A percentile compares a stretch with the other conserved stretches of the same genome.
Conservation (phyloP, 2,888 invertebrate species). For the Drosophila conformis region DNA sequence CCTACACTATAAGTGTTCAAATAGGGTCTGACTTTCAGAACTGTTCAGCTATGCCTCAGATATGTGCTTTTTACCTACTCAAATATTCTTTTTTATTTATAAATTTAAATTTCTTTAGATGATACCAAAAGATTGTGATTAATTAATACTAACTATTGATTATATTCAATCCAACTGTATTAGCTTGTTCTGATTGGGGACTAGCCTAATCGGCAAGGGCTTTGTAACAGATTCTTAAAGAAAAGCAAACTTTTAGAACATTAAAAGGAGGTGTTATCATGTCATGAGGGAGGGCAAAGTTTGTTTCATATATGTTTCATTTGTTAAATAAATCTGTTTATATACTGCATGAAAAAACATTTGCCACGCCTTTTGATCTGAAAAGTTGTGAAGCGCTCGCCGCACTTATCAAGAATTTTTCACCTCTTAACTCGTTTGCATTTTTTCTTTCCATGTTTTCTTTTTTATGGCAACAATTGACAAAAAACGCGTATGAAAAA, state of each 20-base stretch:
- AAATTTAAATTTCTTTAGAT: background rate
- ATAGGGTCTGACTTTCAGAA: background rate
- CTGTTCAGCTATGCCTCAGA: background rate
- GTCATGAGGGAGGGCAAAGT: background rate
- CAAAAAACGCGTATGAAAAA: slow-evolving; percentile 24
- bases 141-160: background rate
- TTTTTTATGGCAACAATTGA: slow-evolving; percentile 25
- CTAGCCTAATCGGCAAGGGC: background rate
- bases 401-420: slow-evolving; percentile 11
- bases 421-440: background rate
- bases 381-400: slow-evolving; percentile 11
- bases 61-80: background rate
- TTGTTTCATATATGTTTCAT: background rate
- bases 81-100: background rate
- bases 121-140: background rate
- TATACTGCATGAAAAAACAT: background rate
- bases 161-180: background rate
- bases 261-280: background rate
- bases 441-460: background rate
- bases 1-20: slow-evolving; percentile 1
- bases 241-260: background rate
- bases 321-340: background rate
- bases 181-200: background rate
- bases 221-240: background rate
- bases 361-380: slow-evolving; percentile 13